phyloP scores from a whole-genome alignment of 1,140 invertebrate species.

The Drosophila saltans region DNA sequence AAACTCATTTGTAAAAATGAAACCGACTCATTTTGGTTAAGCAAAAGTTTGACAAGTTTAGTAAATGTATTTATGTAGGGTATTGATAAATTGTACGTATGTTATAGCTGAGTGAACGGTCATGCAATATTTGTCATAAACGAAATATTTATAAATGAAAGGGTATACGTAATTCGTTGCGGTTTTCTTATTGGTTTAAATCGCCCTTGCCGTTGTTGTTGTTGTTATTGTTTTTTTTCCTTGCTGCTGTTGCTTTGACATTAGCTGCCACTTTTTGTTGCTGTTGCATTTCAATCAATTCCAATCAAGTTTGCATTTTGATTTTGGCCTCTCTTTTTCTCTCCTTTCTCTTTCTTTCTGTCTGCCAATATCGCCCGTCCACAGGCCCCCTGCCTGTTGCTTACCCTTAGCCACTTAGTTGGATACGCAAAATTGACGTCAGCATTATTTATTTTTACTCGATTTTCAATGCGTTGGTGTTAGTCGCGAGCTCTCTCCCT shows the following conservation, averaged over 20 bases:
- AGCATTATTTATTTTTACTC: slow-evolving; percentile 77
- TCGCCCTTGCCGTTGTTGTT: slow-evolving; percentile 13
- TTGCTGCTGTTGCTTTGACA: slow-evolving; percentile 35
- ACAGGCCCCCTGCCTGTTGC: background rate
- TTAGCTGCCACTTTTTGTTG: slow-evolving; percentile 40
- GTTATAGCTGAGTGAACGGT: no score
- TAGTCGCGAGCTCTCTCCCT: slow-evolving; percentile 14
- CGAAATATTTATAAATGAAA: background rate
- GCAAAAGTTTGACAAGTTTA: no score
- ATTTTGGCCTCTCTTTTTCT: slow-evolving; percentile 35
- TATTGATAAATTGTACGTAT: no score
- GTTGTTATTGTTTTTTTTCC: slow-evolving; percentile 15
- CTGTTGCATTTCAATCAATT: slow-evolving; percentile 75
- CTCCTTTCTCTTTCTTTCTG: background rate
- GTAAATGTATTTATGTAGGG: background rate
- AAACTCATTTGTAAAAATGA: no score
- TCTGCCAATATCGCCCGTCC: background rate
- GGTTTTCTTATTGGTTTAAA: background rate
- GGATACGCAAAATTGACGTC: slow-evolving; percentile 83
- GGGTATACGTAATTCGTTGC: background rate
- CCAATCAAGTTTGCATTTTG: slow-evolving; percentile 68
- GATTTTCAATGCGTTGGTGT: slow-evolving; percentile 56
- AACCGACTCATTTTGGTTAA: no score
- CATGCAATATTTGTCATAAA: background rate
- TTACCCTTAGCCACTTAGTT: slow-evolving; percentile 19